Conservation (phyloP, 2,888 invertebrate genomes). For the Acleris sparsana region DNA sequence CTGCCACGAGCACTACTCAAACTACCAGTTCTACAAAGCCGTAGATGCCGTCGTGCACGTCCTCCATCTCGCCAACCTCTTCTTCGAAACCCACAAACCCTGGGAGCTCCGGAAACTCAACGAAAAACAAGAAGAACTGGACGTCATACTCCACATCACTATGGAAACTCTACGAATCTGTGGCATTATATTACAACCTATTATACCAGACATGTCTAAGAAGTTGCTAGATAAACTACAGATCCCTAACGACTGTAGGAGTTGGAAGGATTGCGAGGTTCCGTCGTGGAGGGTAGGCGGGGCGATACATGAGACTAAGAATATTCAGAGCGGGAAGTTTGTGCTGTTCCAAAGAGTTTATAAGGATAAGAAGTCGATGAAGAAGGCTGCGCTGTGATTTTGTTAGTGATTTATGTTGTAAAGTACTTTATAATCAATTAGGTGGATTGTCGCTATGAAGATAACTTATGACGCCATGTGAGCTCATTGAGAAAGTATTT, state of each 20-base stretch:
- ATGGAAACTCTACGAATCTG: constrained; percentile 92
- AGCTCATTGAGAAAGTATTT: too few species aligned
- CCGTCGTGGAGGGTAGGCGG: constrained; percentile 70
- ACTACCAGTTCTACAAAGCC: constrained; percentile 92
- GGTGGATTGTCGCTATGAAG: too few species aligned
- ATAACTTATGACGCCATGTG: too few species aligned
- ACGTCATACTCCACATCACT: constrained; percentile 90
- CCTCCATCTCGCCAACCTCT: constrained; percentile 91
- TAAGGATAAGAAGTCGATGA: constrained; percentile 60
- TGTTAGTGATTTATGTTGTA: not conserved
- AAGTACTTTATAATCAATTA: too few species aligned
- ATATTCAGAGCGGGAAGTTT: constrained; percentile 71
- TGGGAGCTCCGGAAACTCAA: constrained; percentile 91
- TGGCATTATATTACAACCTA: constrained; percentile 91
- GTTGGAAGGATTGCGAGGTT: constrained; percentile 66
- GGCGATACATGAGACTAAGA: constrained; percentile 67
- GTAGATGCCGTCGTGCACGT: constrained; percentile 90
- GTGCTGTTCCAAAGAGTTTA: constrained; percentile 75
- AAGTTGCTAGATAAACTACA: constrained; percentile 88
- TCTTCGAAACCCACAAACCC: constrained; percentile 93
- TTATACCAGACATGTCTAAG: constrained; percentile 89
- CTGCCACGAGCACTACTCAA: constrained; percentile 87
- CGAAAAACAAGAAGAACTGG: constrained; percentile 83
- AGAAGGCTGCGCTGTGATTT: constrained; percentile 54
- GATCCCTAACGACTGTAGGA: constrained; percentile 61